A percentile compares a stretch with the other conserved stretches of the same genome.
phyloP scores from a whole-genome alignment of 2,888 invertebrate species.

The Notocelia uddmanniana region DNA sequence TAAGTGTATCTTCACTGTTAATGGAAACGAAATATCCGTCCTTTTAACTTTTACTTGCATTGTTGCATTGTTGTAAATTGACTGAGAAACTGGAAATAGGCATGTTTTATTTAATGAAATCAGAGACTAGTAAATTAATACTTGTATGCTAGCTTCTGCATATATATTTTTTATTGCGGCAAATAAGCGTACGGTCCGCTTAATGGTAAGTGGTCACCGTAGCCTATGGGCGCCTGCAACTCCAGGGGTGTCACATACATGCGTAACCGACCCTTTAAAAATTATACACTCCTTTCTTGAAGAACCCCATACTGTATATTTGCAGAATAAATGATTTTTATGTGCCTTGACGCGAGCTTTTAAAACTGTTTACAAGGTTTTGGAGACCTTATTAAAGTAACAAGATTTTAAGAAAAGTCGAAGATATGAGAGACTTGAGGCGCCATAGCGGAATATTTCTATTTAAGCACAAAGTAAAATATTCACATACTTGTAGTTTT shows the following conservation, averaged over 20 bases:
- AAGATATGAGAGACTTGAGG: slow-evolving; percentile 11
- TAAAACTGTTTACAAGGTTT: not conserved
- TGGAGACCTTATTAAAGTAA: not conserved
- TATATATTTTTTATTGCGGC: no score
- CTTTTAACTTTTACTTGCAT: not conserved
- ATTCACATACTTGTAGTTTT: not conserved
- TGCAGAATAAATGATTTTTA: no score
- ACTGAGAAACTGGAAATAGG: not conserved
- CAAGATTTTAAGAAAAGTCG: not conserved
- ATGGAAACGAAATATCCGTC: slow-evolving; percentile 9
- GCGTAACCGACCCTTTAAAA: no score
- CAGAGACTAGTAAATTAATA: not conserved
- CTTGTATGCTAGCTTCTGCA: no score
- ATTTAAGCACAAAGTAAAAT: slow-evolving; percentile 10
- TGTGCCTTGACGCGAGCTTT: not conserved
- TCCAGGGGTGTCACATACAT: no score
- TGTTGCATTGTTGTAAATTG: not conserved
- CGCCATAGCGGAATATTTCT: not conserved
- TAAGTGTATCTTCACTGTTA: no score
- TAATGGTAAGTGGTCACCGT: no score
- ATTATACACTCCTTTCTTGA: no score
- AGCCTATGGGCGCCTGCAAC: no score
- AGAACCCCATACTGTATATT: no score
- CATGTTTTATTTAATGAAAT: not conserved
- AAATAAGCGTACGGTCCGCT: no score